Percentiles rank a stretch among this genome's conserved stretches.
phyloP scores from a whole-genome alignment of 2,797 vertebrate genomes.

The Scleropages formosus region DNA sequence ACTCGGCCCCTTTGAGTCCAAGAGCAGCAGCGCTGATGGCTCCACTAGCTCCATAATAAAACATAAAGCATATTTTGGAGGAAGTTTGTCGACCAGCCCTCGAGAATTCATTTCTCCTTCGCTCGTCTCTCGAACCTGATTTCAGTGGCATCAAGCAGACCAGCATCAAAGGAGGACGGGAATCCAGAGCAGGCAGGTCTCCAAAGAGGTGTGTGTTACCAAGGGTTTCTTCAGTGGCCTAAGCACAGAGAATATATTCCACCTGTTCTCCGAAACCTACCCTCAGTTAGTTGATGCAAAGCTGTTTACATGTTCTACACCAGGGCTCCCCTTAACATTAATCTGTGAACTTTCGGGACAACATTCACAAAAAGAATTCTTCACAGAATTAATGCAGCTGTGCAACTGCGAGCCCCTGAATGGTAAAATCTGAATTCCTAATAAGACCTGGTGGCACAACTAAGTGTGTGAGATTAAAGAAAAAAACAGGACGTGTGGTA shows the following conservation, averaged over 20 bases:
- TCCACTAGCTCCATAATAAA: neutral
- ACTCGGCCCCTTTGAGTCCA: too few relatives aligned
- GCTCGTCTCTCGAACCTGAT: neutral
- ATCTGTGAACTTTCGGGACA: neutral
- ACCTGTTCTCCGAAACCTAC: slow-evolving; percentile 6
- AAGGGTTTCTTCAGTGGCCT: too few relatives aligned
- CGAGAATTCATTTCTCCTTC: neutral
- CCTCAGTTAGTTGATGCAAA: neutral
- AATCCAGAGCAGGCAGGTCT: neutral
- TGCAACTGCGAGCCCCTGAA: too few relatives aligned
- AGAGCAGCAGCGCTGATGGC: too few relatives aligned
- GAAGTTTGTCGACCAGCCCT: neutral
- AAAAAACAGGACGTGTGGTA: neutral
- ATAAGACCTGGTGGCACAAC: neutral
- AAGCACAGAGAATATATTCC: neutral
- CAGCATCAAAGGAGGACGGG: neutral
- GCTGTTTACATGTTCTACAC: neutral
- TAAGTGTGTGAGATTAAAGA: slow-evolving; percentile 17
- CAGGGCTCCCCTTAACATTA: neutral
- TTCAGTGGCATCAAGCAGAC: neutral
- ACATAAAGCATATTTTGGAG: neutral
- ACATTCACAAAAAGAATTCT: neutral
- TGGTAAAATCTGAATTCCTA: neutral
- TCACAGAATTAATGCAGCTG: neutral
- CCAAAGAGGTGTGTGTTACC: too few relatives aligned